A percentile compares a stretch with the other conserved stretches of the same genome.
Evolutionary conservation across 2,888 invertebrate genomes (phyloP).

Genomic region (Graphium colonna): DNA sequence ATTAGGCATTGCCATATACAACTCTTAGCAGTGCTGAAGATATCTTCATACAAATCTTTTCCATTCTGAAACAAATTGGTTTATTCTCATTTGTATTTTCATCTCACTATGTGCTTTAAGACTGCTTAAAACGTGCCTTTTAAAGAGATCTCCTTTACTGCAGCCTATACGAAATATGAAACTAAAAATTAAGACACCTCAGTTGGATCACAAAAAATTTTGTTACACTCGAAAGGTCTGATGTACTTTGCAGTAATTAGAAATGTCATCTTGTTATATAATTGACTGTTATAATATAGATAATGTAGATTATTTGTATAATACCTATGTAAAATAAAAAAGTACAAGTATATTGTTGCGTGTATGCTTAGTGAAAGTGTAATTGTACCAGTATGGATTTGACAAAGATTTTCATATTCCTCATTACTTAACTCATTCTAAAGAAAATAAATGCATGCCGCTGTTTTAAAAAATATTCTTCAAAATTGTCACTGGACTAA

Average conservation of each 20-base stretch:
- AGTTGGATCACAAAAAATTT: neutral
- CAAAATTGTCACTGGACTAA: neutral
- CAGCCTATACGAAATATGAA: constrained; percentile 2
- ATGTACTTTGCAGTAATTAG: constrained; percentile 46
- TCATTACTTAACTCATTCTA: neutral
- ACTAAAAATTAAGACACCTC: neutral
- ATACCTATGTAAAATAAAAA: constrained; percentile 58
- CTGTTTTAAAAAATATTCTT: neutral
- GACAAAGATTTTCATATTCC: constrained; percentile 28
- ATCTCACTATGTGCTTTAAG: constrained; percentile 16
- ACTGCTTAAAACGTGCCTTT: constrained; percentile 23
- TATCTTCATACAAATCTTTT: neutral
- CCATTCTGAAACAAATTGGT: neutral
- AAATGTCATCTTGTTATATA: constrained; percentile 45
- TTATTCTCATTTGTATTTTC: constrained; percentile 2
- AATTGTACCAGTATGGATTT: constrained; percentile 34
- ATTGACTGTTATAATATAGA: constrained; percentile 66
- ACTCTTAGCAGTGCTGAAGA: constrained; percentile 18
- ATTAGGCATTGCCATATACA: constrained; percentile 48
- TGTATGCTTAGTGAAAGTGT: constrained; percentile 46
- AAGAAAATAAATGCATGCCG: neutral
- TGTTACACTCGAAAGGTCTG: constrained; percentile 2
- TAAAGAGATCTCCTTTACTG: constrained; percentile 15
- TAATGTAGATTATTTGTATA: constrained; percentile 56
- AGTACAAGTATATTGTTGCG: constrained; percentile 54